These are phyloP conservation scores for Caenorhabditis angaria DNA, from an alignment of 2,888 invertebrate genomes.

Conservation along the genomic window DNA sequence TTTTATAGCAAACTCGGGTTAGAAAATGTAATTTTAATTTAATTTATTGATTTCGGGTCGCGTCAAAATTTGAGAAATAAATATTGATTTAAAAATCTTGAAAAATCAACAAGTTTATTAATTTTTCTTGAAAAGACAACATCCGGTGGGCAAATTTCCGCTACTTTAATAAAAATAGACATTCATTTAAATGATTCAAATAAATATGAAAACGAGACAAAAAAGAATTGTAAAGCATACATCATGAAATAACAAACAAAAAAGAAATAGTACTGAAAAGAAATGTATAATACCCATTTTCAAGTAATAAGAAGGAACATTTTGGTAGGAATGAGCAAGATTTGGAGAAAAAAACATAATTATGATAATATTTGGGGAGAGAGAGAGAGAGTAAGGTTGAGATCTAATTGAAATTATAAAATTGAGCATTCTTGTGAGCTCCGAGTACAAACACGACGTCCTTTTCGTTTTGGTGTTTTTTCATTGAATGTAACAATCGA, in stretches of 20 bases:
- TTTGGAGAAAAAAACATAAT: background rate
- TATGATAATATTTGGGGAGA: background rate
- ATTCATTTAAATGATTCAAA: slow-evolving; percentile 1
- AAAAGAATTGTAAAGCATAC: background rate
- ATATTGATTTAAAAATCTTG: no score
- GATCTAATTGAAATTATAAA: background rate
- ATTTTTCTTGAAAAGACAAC: background rate
- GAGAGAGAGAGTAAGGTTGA: background rate
- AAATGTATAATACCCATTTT: background rate
- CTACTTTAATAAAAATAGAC: background rate
- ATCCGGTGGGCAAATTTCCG: no score
- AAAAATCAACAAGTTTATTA: no score
- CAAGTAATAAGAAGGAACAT: background rate
- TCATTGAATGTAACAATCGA: background rate
- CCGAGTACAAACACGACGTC: background rate
- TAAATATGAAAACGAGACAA: background rate
- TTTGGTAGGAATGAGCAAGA: slow-evolving; percentile 8
- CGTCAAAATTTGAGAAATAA: no score
- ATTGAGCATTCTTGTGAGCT: background rate
- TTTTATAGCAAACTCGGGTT: no score
- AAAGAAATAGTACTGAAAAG: background rate
- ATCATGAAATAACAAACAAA: background rate
- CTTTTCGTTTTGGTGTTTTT: background rate
- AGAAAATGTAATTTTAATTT: background rate
- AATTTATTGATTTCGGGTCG: background rate